Evolutionary conservation across 2,797 vertebrate species (phyloP), one percentile per base, ranked within the genome.

Genomic region (Austrolebias charrua): DNA sequence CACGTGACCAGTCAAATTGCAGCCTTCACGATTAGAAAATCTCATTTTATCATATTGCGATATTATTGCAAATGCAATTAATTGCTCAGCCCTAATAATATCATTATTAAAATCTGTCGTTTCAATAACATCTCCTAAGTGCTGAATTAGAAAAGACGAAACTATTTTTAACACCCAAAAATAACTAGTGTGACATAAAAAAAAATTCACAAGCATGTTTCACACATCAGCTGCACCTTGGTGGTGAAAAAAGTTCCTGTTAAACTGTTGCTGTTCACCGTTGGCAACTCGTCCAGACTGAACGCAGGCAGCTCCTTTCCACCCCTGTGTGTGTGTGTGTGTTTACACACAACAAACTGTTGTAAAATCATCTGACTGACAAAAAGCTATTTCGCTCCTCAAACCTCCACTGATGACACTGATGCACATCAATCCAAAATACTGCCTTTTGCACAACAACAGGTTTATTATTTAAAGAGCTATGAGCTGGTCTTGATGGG

Each of bases 91-190:
- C n/a, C n/a, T n/a, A n/a, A n/a, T n/a, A n/a, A 6, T 33, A 33
- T 6, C 9, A 33, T 6, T 33, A 4, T 6, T 6, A 33, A 33
- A 33, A 33, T 33, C 31, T 33, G 9, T 33, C 31, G 6, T 33
- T 33, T 24, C 24, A 24, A 24, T 3, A 24, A 24, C 10, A 52
- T 14, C 50, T 46, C 11, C 4, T 55, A 63, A 62, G 29, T 28
- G 38, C 53, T 48, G 14, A 53, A 63, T 58, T 45, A 46, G 61
- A 51, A 73, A 1, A 24, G 24, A 24, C 24, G 24, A 24, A 24
- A 24, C 24, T 24, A 24, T 24, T 24, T 24, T 24, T 24, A 24
- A 24, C 24, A 24, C 24, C 24, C 24, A 24, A 24, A 24, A 24
- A 24, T 24, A 24, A 24, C 31, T 11, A 35, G 42, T 15, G 31